Percentiles rank a stretch among this genome's conserved stretches.
Evolutionary conservation across 2,888 invertebrate species (phyloP).

Genomic region (Steinernema carpocapsae): DNA sequence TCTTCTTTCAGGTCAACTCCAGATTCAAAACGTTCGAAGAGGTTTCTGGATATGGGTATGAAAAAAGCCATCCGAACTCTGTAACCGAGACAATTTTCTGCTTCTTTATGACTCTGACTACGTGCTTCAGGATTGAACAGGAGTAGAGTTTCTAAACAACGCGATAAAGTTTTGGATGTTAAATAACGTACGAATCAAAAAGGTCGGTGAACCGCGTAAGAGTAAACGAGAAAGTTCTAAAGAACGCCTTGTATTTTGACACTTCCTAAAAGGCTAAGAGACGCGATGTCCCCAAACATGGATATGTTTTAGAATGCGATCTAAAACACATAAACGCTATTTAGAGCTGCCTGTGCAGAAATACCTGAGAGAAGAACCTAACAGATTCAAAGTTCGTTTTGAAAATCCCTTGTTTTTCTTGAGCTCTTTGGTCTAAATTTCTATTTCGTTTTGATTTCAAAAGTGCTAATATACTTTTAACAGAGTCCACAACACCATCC

Average conservation of each 20-base stretch:
- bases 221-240: background rate
- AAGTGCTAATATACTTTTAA: background rate
- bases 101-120: background rate
- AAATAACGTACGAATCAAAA: background rate
- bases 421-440: background rate
- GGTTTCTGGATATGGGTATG: too few relatives aligned
- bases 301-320: background rate
- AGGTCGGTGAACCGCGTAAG: conserved; percentile 1
- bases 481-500: background rate
- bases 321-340: background rate
- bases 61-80: background rate
- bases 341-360: too few relatives aligned
- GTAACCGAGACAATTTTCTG: background rate
- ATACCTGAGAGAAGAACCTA: background rate
- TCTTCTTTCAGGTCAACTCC: background rate
- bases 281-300: background rate
- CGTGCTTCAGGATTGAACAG: background rate
- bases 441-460: background rate
- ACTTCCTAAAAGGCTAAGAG: background rate
- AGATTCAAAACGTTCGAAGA: too few relatives aligned
- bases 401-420: background rate
- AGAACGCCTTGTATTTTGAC: background rate
- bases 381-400: background rate
- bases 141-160: background rate
- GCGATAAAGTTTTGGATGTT: background rate